Conservation (phyloP, 2,113 vertebrate genomes). For the Syngnathus scovelli region DNA sequence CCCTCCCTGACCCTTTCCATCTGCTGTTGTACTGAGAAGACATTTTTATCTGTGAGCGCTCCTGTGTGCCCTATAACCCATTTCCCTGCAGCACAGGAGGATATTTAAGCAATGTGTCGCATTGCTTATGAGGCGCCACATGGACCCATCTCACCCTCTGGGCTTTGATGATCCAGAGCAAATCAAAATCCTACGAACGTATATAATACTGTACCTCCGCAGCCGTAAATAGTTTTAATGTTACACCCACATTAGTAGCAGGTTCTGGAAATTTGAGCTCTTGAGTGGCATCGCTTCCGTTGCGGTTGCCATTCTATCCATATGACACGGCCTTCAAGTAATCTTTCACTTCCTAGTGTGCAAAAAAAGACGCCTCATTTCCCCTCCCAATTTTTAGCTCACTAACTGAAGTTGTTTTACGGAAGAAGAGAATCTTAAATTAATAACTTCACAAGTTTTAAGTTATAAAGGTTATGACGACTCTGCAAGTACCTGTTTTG, state of each 20-base stretch:
- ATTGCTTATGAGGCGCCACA: constrained; percentile 42
- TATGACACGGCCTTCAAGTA: constrained; percentile 14
- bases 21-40: constrained; percentile 3
- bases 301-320: constrained; percentile 47
- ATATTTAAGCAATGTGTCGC: constrained; percentile 34
- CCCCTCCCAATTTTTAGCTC: constrained; percentile 13
- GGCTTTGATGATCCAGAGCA: constrained; percentile 24
- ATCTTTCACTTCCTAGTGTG: constrained; percentile 29
- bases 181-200: constrained; percentile 17
- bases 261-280: constrained; percentile 48
- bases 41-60: constrained; percentile 34
- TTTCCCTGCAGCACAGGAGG: constrained; percentile 39
- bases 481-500: neutral
- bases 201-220: constrained; percentile 38
- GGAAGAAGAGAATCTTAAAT: constrained; percentile 6
- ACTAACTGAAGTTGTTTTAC: constrained; percentile 15
- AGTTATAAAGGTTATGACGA: neutral
- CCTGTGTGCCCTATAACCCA: constrained; percentile 33
- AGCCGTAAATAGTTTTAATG: constrained; percentile 55
- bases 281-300: constrained; percentile 34
- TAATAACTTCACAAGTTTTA: neutral
- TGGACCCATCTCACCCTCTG: constrained; percentile 21
- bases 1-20: constrained; percentile 11
- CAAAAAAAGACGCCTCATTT: constrained; percentile 32
- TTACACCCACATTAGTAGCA: constrained; percentile 32